phyloP scores from a whole-genome alignment of 2,888 invertebrate species.

The Drepana falcataria region DNA sequence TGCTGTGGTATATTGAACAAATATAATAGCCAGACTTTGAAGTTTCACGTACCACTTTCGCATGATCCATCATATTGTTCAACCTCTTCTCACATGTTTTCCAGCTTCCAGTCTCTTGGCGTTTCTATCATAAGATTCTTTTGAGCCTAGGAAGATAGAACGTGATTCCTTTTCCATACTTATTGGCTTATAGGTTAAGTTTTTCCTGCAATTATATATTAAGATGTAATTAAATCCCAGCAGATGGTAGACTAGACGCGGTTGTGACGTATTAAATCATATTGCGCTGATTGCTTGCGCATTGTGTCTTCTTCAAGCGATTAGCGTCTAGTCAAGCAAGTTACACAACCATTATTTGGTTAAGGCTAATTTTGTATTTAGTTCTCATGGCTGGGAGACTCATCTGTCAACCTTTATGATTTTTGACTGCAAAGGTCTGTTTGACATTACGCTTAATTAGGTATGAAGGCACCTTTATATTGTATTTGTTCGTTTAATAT shows the following conservation, averaged over 20 bases:
- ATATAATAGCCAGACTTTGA: no score
- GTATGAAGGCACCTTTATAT: conserved; percentile 1
- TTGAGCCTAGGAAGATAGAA: no score
- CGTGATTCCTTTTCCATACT: no score
- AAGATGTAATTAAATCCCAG: background rate
- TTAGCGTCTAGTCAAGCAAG: conserved; percentile 1
- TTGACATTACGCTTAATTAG: conserved; percentile 20
- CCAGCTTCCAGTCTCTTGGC: no score
- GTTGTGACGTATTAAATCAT: background rate
- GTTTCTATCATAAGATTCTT: no score
- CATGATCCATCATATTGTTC: no score
- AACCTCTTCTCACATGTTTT: no score
- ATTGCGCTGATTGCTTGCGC: background rate
- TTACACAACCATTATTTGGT: conserved; percentile 16
- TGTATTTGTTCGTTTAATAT: background rate
- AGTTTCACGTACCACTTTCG: no score
- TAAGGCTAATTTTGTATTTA: conserved; percentile 22
- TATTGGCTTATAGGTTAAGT: no score
- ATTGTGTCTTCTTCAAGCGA: conserved; percentile 2
- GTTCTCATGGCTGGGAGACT: conserved; percentile 12
- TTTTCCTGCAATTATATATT: no score
- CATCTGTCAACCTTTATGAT: conserved; percentile 31
- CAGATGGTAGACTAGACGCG: background rate
- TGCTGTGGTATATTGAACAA: no score
- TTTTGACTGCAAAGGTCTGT: conserved; percentile 22